Conservation (phyloP, 2,113 vertebrate genomes). For the Tursiops truncatus region DNA sequence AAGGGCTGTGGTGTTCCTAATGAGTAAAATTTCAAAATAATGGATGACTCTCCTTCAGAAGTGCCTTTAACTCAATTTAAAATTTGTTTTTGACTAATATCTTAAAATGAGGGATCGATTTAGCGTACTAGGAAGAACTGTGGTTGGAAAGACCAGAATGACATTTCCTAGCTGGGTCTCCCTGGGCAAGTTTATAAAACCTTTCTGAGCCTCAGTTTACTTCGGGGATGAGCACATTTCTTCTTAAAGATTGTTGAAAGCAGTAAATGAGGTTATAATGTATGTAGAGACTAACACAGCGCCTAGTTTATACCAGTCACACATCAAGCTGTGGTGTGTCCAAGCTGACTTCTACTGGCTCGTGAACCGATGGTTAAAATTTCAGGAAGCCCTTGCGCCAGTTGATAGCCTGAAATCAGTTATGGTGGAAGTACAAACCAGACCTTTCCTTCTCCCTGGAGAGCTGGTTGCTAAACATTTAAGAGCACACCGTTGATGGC, state of each 20-base stretch:
- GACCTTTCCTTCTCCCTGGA: not conserved
- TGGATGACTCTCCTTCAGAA: not conserved
- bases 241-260: not conserved
- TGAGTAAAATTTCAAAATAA: constrained; percentile 17
- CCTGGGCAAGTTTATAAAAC: not conserved
- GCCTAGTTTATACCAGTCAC: not conserved
- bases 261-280: not conserved
- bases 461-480: constrained; percentile 19
- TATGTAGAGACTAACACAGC: not conserved
- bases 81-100: not conserved
- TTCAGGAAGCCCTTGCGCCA: not conserved
- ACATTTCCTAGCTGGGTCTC: not conserved
- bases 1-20: not conserved
- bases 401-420: not conserved
- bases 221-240: not conserved
- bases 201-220: not conserved
- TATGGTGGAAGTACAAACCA: not conserved
- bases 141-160: not conserved
- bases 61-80: constrained; percentile 16
- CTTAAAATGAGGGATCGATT: not conserved
- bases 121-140: not conserved
- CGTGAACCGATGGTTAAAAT: not conserved
- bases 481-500: not conserved
- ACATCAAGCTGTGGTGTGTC: not conserved
- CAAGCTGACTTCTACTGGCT: not conserved